Base-by-base conservation (phyloP, 2,113 vertebrate species). In the Lepus timidus region DNA sequence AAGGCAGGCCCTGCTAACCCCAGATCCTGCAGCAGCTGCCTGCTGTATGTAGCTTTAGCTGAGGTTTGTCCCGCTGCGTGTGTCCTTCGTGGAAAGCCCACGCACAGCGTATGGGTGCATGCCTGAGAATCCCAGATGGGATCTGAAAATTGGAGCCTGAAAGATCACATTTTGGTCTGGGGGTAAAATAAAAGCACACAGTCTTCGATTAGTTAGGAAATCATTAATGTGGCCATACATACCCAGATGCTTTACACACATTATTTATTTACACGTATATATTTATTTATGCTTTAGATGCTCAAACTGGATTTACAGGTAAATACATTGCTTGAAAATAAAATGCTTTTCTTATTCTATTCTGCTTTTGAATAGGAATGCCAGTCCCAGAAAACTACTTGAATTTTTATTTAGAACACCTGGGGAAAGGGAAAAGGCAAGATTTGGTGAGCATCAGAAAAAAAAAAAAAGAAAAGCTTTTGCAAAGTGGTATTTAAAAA, bases 371-470 rank as follows among this genome's bases (percentile, higher is more conserved):
- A 88, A 85, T 79, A 96, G 83, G 95, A 81, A 96, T 88, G 49
- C 94, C 62, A 73, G 95, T 91, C 87, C 91, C 70, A 85, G 92
- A 97, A 95, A 97, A 88, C 78, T 96, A 70, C 76, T 97, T 95
- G 33, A 90, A 74, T 93, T 95, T 92, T 84, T 90, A 95, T 91
- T 85, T 85, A 79, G 96, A 86, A 79, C 61, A 61, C 75, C 85
- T 94, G 95, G 75, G 14, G 58, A 97, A 96, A 95, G 78, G 91
- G 74, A 97, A 98, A 92, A 96, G 94, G 61, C 80, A 93, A 94
- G 31, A 33, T 94, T 95, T 96, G 88, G 95, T 92, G 83, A 96
- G 73, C 65, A 94, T 82, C 86, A 97, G 76, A 70, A 93, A 80
- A 58, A 58, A 58, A 58, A 58, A 58, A 58, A 58, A 58, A 58